Evolutionary conservation across 2,113 vertebrate species (phyloP), one percentile per base, ranked within the genome.

Genomic region (Beaufortia kweichowensis): DNA sequence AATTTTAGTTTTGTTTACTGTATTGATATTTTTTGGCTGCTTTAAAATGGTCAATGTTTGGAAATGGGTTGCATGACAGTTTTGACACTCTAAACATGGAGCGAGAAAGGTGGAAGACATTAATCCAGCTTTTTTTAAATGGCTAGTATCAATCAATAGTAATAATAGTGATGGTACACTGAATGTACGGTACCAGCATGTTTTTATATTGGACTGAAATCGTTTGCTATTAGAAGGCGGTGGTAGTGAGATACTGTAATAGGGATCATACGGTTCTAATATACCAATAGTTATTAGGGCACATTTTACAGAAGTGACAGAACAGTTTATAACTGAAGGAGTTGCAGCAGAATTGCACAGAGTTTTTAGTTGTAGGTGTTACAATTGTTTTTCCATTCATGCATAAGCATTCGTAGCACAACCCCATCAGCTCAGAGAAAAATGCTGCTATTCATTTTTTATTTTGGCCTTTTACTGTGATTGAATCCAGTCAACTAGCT

Each of bases 341-440:
- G 6, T 77, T 88, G 76, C 63, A 57, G 63, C 75, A 35, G 29
- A 83, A 82, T 87, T 90, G 86, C 88, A 88, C 85, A 84, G 48
- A 43, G n/a, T 56, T 55, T 0, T 11, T 31, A 31, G 3, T 80
- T 80, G 70, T 85, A n/a, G 7, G 23, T 56, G 31, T 65, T n/a
- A 26, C 24, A 72, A 65, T 14, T 3, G 31, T 19, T 79, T 64
- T 21, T 72, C 8, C 31, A 55, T n/a, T 55, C 48, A 55, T 55
- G 2, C 28, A 56, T 23, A 35, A 33, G 21, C 33, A 56, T 57
- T 57, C 21, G 41, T 50, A 29, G 43, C 6, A 28, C 9, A 46
- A 21, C 10, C 24, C 5, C 23, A 39, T 56, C 4, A 3, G 55
- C 23, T 57, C 35, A 2, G 0, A 31, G 39, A 46, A 14, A 33